phyloP scores from a whole-genome alignment of 2,888 invertebrate species.

The Drosophila mimica region DNA sequence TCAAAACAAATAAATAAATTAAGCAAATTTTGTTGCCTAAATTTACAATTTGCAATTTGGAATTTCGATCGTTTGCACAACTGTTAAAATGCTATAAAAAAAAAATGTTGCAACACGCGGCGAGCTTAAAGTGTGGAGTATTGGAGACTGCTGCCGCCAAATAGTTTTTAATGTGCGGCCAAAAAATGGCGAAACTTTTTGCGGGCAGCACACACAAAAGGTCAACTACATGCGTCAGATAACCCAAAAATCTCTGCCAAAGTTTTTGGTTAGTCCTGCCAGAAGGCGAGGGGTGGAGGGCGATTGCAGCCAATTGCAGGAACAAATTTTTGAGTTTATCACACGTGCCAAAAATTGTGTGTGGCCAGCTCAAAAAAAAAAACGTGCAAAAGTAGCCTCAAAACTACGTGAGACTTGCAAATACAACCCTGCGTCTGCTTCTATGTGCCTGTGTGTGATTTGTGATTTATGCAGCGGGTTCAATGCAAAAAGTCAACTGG shows the following conservation, averaged over 20 bases:
- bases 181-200: conserved; percentile 35
- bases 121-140: neutral
- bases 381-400: conserved; percentile 46
- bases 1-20: neutral
- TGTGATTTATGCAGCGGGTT: conserved; percentile 74
- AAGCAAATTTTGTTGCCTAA: neutral
- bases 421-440: conserved; percentile 21
- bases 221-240: conserved; percentile 77
- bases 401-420: conserved; percentile 65
- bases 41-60: neutral
- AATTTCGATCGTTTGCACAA: neutral
- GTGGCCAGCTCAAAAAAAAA: conserved; percentile 61
- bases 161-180: conserved; percentile 71
- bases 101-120: neutral
- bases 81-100: neutral
- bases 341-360: conserved; percentile 77
- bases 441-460: conserved; percentile 36
- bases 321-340: conserved; percentile 77
- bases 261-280: conserved; percentile 41
- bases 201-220: conserved; percentile 45
- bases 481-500: conserved; percentile 78
- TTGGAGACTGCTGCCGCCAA: conserved; percentile 55
- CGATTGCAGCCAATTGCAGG: conserved; percentile 63
- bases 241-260: conserved; percentile 63
- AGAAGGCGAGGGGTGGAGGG: conserved; percentile 54